Base-by-base conservation (phyloP, 2,113 vertebrate genomes). In the Mugil cephalus region DNA sequence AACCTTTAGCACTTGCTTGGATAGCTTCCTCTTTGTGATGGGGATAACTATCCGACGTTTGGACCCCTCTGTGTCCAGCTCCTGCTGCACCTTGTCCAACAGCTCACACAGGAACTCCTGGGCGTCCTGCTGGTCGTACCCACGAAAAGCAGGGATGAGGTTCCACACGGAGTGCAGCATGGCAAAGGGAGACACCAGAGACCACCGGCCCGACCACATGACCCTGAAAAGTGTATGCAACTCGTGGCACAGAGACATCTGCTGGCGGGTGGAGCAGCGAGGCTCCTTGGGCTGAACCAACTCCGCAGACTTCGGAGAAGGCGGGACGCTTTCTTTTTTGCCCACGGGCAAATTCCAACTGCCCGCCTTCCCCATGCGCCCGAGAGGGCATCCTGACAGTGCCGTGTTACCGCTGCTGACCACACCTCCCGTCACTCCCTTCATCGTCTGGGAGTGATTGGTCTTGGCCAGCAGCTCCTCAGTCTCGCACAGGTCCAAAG, bases 151-250 rank as follows among this genome's bases (percentile, higher is more conserved):
- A 0, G 98, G 98, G 87, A 99, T 99, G 70, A 99, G 94, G 87
- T 97, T 99, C 97, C 98, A 99, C 79, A 99, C 98, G 0, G 98
- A 99, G 90, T 99, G 97, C 84, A 99, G 94, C 98, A 99, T 99
- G 91, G 97, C 98, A 6, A 99, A 99, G 1, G 98, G 98, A 0
- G 98, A 99, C 40, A 99, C 98, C 40, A 99, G 90, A 0, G 97
- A 96, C 97, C 98, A 99, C 78, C 95, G 96, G 52, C 98, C 98
- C 0, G 98, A 99, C 98, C 98, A 99, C 98, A 99, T 99, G 87
- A 99, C 97, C 87, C 98, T 94, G 92, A 99, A 99, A 48, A 99
- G 96, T 0, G 98, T 99, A 93, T 99, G 98, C 87, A 99, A 90
- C 86, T 99, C 98, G 11, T 98, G 98, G 90, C 98, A 99, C 58